phyloP scores from a whole-genome alignment of 2,888 invertebrate species.

The Gnatocerus cornutus region DNA sequence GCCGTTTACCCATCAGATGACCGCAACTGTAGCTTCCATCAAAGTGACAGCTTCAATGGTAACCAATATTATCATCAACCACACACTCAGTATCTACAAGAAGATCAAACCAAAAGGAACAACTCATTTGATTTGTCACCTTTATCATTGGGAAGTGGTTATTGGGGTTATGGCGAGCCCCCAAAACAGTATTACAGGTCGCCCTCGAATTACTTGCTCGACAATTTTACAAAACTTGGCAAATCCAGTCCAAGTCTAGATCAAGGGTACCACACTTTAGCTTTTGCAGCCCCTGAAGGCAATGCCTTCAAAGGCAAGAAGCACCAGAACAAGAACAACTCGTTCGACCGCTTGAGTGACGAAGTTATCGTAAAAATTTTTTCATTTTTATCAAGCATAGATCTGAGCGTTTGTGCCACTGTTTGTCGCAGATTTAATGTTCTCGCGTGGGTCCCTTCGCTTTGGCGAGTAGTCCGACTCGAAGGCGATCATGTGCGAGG shows the following conservation, averaged over 20 bases:
- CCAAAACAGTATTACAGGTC: slow-evolving; percentile 61
- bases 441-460: slow-evolving; percentile 83
- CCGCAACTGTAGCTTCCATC: slow-evolving; percentile 59
- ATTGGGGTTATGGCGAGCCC: slow-evolving; percentile 68
- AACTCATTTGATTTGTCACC: slow-evolving; percentile 67
- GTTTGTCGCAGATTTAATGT: slow-evolving; percentile 85
- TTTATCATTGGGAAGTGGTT: slow-evolving; percentile 66
- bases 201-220: slow-evolving; percentile 66
- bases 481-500: slow-evolving; percentile 77
- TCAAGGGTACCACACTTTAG: slow-evolving; percentile 87
- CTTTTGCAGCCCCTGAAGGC: slow-evolving; percentile 74
- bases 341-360: slow-evolving; percentile 79
- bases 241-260: slow-evolving; percentile 81
- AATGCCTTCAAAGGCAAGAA: slow-evolving; percentile 65
- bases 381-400: slow-evolving; percentile 80
- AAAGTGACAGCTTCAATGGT: slow-evolving; percentile 58
- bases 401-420: slow-evolving; percentile 82
- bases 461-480: slow-evolving; percentile 82
- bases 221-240: slow-evolving; percentile 70
- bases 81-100: slow-evolving; percentile 32
- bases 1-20: slow-evolving; percentile 57
- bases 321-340: slow-evolving; percentile 68
- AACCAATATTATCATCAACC: slow-evolving; percentile 60
- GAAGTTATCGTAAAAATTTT: slow-evolving; percentile 81
- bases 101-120: slow-evolving; percentile 61